phyloP scores from a whole-genome alignment of 2,113 vertebrate genomes.

The Trinectes maculatus region DNA sequence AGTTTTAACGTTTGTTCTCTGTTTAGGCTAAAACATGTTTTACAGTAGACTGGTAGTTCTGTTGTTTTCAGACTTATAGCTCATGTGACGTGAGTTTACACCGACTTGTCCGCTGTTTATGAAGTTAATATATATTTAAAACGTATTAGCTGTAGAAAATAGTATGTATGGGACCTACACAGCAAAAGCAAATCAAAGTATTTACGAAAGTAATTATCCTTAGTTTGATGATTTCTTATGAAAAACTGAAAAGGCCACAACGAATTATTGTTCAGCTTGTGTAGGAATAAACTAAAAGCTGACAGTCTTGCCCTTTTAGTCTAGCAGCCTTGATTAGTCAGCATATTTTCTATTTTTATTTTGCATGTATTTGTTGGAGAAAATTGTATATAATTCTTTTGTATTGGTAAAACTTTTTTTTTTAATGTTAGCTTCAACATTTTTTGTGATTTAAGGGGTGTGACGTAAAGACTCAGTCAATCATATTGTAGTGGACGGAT shows the following conservation, averaged over 20 bases:
- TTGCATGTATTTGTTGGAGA: slow-evolving; percentile 60
- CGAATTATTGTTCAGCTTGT: background rate
- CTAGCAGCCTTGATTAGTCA: slow-evolving; percentile 50
- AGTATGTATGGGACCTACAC: slow-evolving; percentile 58
- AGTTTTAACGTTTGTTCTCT: slow-evolving; percentile 29
- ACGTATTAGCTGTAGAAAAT: slow-evolving; percentile 65
- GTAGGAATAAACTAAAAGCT: slow-evolving; percentile 33
- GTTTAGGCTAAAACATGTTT: slow-evolving; percentile 46
- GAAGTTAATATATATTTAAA: slow-evolving; percentile 77
- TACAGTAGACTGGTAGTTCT: slow-evolving; percentile 62
- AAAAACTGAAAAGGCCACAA: slow-evolving; percentile 5
- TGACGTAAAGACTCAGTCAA: slow-evolving; percentile 36
- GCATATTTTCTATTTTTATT: slow-evolving; percentile 17
- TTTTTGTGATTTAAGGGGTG: slow-evolving; percentile 43
- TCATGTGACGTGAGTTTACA: slow-evolving; percentile 35
- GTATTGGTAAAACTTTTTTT: slow-evolving; percentile 35
- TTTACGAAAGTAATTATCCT: slow-evolving; percentile 50
- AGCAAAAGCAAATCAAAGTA: slow-evolving; percentile 45
- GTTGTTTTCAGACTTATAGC: slow-evolving; percentile 59
- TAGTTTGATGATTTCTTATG: slow-evolving; percentile 51
- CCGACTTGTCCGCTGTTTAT: slow-evolving; percentile 59
- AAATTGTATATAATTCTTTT: slow-evolving; percentile 51
- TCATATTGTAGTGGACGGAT: slow-evolving; percentile 56
- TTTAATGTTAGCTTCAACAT: slow-evolving; percentile 23
- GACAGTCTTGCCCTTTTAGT: slow-evolving; percentile 47